Base-by-base conservation (phyloP, 2,113 vertebrate genomes). In the Tricholaema leucomelas region DNA sequence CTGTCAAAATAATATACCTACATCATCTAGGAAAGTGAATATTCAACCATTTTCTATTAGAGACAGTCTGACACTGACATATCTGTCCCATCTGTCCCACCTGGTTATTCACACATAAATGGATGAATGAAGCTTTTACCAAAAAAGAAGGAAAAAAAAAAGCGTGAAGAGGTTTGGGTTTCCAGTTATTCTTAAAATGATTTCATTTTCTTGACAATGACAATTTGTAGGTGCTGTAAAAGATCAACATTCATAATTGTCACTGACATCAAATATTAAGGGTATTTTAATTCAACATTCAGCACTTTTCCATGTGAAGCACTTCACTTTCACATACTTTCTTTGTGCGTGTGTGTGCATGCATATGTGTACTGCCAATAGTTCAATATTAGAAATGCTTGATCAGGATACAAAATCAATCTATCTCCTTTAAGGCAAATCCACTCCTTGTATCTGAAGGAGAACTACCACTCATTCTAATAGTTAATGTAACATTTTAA, bases 1-100 rank as follows among this genome's bases (percentile, higher is more conserved):
- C 94, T 96, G 93, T 95, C 91, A 96, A 97, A 96, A 96, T 95
- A 96, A 96, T 96, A 95, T 96, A 91, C 94, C 89, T 96, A 94
- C 90, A 96, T 95, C 87, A 88, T 94, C 92, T 89, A 95, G 80
- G 72, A 78, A 95, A 96, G 87, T 94, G 93, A 95, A 93, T 95
- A 95, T 95, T 95, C 94, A 94, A 83, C 87, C 33, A 93, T 95
- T 96, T 96, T 95, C 74, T 94, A 85, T 90, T 95, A 95, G 63
- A 91, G 38, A 90, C 78, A 25, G 81, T 46, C 76, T 81, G 81
- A 91, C 80, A 94, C 87, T 95, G 94, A 95, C 92, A 56, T 54
- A 85, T 96, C 80, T 85, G 73, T 93, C 87, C 82, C 83, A 85
- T 96, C 82, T 85, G 66, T 93, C 87, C 82, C 81, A 96, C 59